Conservation (phyloP, 2,113 vertebrate genomes). For the Gymnorhina tibicen region DNA sequence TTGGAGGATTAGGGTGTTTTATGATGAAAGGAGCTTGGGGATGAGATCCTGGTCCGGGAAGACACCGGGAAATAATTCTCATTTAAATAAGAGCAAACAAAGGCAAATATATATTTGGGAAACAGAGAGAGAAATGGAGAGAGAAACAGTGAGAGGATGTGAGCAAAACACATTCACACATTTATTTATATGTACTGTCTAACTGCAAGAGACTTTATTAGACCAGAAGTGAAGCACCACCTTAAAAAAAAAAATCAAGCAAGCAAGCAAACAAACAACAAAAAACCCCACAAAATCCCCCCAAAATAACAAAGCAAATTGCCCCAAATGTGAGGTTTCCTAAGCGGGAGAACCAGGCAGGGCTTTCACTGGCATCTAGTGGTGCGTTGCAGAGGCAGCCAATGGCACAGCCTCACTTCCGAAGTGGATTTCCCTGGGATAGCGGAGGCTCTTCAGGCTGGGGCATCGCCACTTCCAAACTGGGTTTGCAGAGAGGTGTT, state of each 20-base stretch:
- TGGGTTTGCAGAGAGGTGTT: background rate
- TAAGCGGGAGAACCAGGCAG: background rate
- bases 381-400: background rate
- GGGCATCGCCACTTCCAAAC: background rate
- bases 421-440: fast-evolving
- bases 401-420: background rate
- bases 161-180: background rate
- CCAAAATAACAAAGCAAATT: background rate
- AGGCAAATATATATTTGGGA: background rate
- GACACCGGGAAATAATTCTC: background rate
- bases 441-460: background rate
- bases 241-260: background rate
- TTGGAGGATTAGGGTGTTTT: background rate
- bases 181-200: background rate
- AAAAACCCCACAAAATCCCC: too few species aligned
- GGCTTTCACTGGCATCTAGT: slow-evolving; percentile 62
- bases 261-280: background rate
- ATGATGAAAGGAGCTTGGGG: background rate
- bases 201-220: background rate
- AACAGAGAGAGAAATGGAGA: background rate
- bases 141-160: background rate
- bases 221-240: background rate
- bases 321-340: background rate
- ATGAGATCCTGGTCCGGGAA: background rate
- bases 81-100: background rate